phyloP scores from a whole-genome alignment of 2,113 vertebrate genomes.

The Reinhardtius hippoglossoides region DNA sequence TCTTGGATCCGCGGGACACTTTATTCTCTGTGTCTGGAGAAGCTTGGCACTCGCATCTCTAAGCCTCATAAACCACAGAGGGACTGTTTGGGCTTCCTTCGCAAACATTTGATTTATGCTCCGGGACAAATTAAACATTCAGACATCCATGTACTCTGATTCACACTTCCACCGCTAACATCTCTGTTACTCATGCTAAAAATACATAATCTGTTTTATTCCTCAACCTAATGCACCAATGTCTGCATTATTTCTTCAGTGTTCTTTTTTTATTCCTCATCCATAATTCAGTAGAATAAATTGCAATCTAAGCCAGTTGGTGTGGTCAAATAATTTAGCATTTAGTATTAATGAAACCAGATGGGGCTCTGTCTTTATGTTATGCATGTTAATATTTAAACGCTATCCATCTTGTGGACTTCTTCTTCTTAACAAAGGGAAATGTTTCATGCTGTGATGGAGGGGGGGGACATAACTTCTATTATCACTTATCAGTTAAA shows the following conservation, averaged over 20 bases:
- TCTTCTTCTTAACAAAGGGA: not conserved
- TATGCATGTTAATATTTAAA: not conserved
- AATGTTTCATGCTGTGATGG: not conserved
- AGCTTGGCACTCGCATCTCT: conserved; percentile 17
- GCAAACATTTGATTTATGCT: conserved; percentile 41
- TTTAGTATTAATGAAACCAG: conserved; percentile 3
- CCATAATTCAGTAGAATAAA: not conserved
- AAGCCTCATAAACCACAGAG: conserved; percentile 42
- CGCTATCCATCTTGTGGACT: not conserved
- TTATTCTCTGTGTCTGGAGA: conserved; percentile 24
- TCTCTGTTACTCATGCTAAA: not conserved
- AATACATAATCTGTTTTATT: not conserved
- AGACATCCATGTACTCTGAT: conserved; percentile 18
- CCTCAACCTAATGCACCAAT: not conserved
- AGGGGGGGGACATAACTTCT: no score
- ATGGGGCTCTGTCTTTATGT: not conserved
- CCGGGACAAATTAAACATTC: conserved; percentile 37
- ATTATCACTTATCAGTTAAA: no score
- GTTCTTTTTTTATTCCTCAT: not conserved
- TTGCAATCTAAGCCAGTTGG: not conserved
- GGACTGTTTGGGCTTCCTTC: conserved; percentile 24
- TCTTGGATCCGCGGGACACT: conserved; percentile 4
- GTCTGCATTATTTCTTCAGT: not conserved
- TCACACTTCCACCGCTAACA: conserved; percentile 13
- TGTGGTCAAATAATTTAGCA: not conserved